Base-by-base conservation (phyloP, 1,140 invertebrate species). In the Rhynchophorus ferrugineus region DNA sequence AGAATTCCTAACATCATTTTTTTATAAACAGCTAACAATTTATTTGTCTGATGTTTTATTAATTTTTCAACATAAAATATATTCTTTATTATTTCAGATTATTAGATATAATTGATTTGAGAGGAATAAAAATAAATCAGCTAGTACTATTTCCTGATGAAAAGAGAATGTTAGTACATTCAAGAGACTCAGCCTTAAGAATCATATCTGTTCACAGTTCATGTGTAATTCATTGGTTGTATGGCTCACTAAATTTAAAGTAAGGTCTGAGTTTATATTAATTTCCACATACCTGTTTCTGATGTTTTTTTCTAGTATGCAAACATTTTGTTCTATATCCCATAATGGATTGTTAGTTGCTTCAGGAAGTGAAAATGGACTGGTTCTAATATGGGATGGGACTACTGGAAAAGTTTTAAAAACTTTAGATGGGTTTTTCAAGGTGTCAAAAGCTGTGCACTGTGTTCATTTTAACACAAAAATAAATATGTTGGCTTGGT, bases 61-160 rank as follows among this genome's bases (percentile, higher is more conserved):
- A n/a, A n/a, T n/a, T n/a, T n/a, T n/a, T n/a, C n/a, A n/a, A n/a
- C n/a, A n/a, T n/a, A n/a, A n/a, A n/a, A n/a, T n/a, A n/a, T n/a
- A n/a, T n/a, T n/a, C n/a, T n/a, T n/a, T n/a, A n/a, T n/a, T n/a
- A n/a, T n/a, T n/a, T n/a, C n/a, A n/a, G n/a, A n/a, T n/a, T n/a
- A n/a, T 57, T 65, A 14, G 58, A 50, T 22, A 46, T 62, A 19
- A 9, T 44, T 7, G 65, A 67, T 35, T 46, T 68, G 14, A 60
- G 50, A 54, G 50, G 56, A 20, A 57, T 55, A 14, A 53, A 64
- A 17, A 67, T 68, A 18, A 68, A 67, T 51, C 60, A 67, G 51
- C 60, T 68, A 18, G n/a, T 60, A 24, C 46, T 68, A 13, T 61
- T 65, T 54, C 54, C 56, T 33, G 60, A 61, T 37, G 60, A 56